phyloP scores from a whole-genome alignment of 2,888 invertebrate species.

The Fragum whitleyi region DNA sequence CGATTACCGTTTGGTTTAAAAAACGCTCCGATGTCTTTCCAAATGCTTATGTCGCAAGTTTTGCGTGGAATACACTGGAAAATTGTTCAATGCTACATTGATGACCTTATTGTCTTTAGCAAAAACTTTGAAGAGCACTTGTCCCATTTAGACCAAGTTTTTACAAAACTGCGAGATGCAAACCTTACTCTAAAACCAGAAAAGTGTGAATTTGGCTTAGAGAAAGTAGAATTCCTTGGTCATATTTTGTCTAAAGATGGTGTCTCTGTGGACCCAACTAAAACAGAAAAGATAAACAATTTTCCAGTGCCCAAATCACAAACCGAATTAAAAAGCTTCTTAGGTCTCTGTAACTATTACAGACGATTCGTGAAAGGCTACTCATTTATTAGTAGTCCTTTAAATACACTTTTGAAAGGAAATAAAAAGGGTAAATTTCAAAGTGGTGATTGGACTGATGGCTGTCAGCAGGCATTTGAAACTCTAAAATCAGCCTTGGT shows the following conservation, averaged over 20 bases:
- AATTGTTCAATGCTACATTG: constrained; percentile 64
- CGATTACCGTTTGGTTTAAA: constrained; percentile 58
- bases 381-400: constrained; percentile 72
- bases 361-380: constrained; percentile 80
- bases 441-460: constrained; percentile 69
- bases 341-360: constrained; percentile 81
- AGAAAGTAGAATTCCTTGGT: constrained; percentile 62
- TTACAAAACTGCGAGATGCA: constrained; percentile 45
- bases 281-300: constrained; percentile 52
- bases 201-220: constrained; percentile 65
- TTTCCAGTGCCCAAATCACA: constrained; percentile 61
- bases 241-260: constrained; percentile 66
- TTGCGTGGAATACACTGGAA: constrained; percentile 67
- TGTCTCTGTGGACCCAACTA: constrained; percentile 52
- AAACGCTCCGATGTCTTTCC: constrained; percentile 62
- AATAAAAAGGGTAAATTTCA: constrained; percentile 70
- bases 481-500: constrained; percentile 72
- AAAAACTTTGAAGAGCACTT: constrained; percentile 63
- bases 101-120: constrained; percentile 63
- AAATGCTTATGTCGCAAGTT: constrained; percentile 59
- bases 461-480: constrained; percentile 77
- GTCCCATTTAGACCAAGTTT: constrained; percentile 52
- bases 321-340: constrained; percentile 57
- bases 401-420: constrained; percentile 77
- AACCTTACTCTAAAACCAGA: constrained; percentile 45